Evolutionary conservation across 2,888 invertebrate species (phyloP), one percentile per base, ranked within the genome.

Genomic region (Trilocha varians): DNA sequence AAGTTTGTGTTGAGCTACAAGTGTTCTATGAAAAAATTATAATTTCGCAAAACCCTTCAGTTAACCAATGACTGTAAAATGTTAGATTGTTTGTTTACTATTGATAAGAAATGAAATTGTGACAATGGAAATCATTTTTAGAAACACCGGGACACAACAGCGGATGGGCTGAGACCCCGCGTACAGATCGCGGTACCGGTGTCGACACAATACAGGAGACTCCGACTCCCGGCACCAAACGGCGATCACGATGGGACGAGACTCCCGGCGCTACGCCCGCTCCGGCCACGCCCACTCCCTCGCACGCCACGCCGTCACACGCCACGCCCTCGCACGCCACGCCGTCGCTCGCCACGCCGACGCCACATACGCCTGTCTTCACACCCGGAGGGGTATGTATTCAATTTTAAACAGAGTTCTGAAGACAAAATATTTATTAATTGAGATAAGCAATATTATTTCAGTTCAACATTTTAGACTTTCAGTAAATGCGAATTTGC

Each of bases 151-250:
- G 97, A 0, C 96, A 98, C 73, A 93, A 91, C 51, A 96, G 97
- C 67, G 99, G 99, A 1, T 99, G 99, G 99, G 99, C 99, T 13
- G 99, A 99, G 82, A 99, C 99, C 0, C 99, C 99, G 0, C 92
- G 97, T 47, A 96, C 98, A 0, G 98, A 98, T 71, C 90, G 98
- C 42, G 91, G 92, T 3, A 89, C 90, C 1, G 91, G 90, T 9
- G 87, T 90, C 9, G 93, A 94, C 61, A 84, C 92, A 13, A 93
- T 94, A 40, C 92, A 96, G 62, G 97, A 97, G 75, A 96, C 96
- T 0, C 96, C 98, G 0, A 98, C 98, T 0, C 97, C 98, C 0
- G 95, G 96, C 25, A 96, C 97, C 40, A 99, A 99, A 77, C 89
- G 99, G 1, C 90, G 98, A 42, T 97, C 98, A 43, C 91, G 99